Evolutionary conservation across 2,113 vertebrate genomes (phyloP), one percentile per base, ranked within the genome.

Genomic region (Athene noctua): DNA sequence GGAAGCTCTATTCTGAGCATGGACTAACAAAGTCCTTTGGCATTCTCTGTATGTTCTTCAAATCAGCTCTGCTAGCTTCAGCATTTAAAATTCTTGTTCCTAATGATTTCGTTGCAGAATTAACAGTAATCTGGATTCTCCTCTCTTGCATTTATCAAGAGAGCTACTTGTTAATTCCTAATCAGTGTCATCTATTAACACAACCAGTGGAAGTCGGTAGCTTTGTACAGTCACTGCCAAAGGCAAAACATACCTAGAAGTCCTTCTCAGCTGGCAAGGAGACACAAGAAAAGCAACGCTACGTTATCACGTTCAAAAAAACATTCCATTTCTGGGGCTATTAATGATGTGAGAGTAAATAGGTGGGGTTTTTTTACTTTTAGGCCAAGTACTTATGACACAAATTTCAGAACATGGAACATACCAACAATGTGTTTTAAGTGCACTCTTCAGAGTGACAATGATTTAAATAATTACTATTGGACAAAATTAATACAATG

Each of bases 391-490:
- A 54, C 20, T 88, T 58, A 16, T 2, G 22, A 65, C 62, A 67
- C 15, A 90, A 83, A 82, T 80, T 70, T 88, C 14, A 86, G 44
- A 88, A 80, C 2, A 5, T 10, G 20, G n/a, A 81, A 90, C 12
- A 67, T 10, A 22, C 13, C 72, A 84, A 15, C 42, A 78, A 11
- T 66, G 29, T 72, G 42, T 66, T 73, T 79, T 55, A 86, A 78
- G 20, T 23, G 20, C 26, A 55, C 20, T 63, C 47, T 72, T 87
- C 44, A 79, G 38, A 55, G 34, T 18, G 14, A 42, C 38, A 81
- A 40, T 46, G 4, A 96, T 95, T 95, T 89, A 91, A 95, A 51
- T 84, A 96, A 95, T 74, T 84, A 63, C 67, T 52, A 36, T 8
- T 75, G 42, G 65, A 72, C 44, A 91, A 94, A 94, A 94, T 55